Base-by-base conservation (phyloP, 2,113 vertebrate species). In the Stigmatopora argus region DNA sequence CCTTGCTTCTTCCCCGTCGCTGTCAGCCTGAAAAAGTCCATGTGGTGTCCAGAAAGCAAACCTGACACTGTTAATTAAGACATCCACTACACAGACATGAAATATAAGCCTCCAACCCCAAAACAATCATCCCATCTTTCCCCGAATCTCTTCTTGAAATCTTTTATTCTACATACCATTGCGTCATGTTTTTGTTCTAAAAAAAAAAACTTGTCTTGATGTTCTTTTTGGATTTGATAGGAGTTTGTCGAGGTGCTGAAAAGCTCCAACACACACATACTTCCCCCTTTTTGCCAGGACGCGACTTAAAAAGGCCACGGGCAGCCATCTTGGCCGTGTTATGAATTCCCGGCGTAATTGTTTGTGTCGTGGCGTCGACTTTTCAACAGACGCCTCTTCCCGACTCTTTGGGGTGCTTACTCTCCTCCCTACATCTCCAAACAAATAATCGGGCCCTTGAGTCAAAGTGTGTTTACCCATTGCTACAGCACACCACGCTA, bases 61-160 rank as follows among this genome's bases (percentile, higher is more conserved):
- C 73, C 90, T 90, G 91, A 93, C 93, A 93, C 87, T 86, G 85
- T 90, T 89, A 88, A 93, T 94, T 92, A 92, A 88, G 73, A 66
- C 83, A 86, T 91, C 89, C 91, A 93, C 92, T 94, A 92, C 91
- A 74, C 93, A 94, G 93, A 92, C 85, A 85, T 74, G 88, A 92
- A 93, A 93, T 87, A 67, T 66, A 84, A 92, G 19, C 56, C 6
- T 19, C 47, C 1, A 75, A 34, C 38, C 48, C 2, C 23, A 59
- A 59, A 59, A 34, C 13, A 14, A 56, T 41, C 46, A 57, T 64
- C 18, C 53, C 56, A 34, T 64, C 67, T 61, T 57, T 52, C 53
- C 38, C 62, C 55, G 1, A 10, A 49, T 66, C 71, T 48, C 65
- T 53, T 63, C 69, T 72, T 69, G 65, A 66, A 51, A 46, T 35